Evolutionary conservation across 2,888 invertebrate species (phyloP).

Genomic region (Acrobasis repandana): DNA sequence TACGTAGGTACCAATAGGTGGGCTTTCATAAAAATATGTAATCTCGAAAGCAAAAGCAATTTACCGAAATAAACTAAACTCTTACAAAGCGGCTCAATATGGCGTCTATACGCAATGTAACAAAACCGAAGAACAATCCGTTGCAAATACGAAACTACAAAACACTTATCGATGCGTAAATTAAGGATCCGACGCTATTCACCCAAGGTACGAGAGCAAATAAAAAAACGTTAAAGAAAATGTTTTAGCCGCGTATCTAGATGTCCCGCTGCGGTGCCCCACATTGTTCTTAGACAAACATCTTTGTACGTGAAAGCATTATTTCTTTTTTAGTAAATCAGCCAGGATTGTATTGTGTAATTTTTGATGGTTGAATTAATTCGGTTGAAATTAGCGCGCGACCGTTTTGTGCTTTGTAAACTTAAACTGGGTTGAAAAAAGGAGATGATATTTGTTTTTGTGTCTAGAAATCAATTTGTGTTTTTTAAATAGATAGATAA

Average conservation of each 20-base stretch:
- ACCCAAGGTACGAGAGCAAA: slow-evolving; percentile 65
- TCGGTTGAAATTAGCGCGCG: slow-evolving; percentile 54
- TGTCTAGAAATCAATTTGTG: too few relatives aligned
- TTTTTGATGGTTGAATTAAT: slow-evolving; percentile 74
- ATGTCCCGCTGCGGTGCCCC: slow-evolving; percentile 77
- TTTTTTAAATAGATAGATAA: too few relatives aligned
- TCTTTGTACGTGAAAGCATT: slow-evolving; percentile 65
- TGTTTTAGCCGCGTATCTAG: slow-evolving; percentile 68
- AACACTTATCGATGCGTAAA: slow-evolving; percentile 79
- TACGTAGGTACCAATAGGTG: too few relatives aligned
- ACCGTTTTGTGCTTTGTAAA: slow-evolving; percentile 44
- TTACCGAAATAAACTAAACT: slow-evolving; percentile 34
- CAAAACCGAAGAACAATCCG: slow-evolving; percentile 75
- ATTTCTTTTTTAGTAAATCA: slow-evolving; percentile 70
- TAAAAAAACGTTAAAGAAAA: slow-evolving; percentile 70
- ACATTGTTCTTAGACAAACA: slow-evolving; percentile 81
- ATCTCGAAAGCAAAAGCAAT: slow-evolving; percentile 37
- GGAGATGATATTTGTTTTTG: too few relatives aligned
- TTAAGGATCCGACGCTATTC: slow-evolving; percentile 75
- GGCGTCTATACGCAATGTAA: slow-evolving; percentile 60
- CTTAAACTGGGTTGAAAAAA: slow-evolving; percentile 27
- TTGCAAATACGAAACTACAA: slow-evolving; percentile 71
- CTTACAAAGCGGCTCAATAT: slow-evolving; percentile 51
- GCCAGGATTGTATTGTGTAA: slow-evolving; percentile 57
- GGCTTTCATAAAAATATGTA: slow-evolving; percentile 44